Percentiles rank a stretch among this genome's conserved stretches.
Conservation (phyloP, 1,140 invertebrate genomes). For the Cecropterus lyciades region DNA sequence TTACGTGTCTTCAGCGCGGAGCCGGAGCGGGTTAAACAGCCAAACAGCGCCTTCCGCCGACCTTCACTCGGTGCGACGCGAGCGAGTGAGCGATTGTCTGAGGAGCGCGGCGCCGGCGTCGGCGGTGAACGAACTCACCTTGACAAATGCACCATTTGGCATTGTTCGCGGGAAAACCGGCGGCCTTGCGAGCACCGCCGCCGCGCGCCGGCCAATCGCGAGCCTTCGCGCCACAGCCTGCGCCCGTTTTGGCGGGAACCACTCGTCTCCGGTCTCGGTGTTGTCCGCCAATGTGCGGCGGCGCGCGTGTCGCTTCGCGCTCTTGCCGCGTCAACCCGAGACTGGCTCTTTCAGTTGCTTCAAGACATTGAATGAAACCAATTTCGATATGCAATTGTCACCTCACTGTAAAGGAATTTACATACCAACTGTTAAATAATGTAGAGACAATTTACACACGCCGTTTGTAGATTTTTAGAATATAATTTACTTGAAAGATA, state of each 20-base stretch:
- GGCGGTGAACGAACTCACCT: constrained; percentile 83
- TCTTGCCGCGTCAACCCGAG: constrained; percentile 38
- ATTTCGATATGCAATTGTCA: not conserved
- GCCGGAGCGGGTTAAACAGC: constrained; percentile 56
- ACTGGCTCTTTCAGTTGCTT: constrained; percentile 59
- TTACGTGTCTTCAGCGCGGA: constrained; percentile 56
- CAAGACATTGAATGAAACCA: constrained; percentile 33
- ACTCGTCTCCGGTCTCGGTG: constrained; percentile 46
- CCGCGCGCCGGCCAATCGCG: constrained; percentile 68
- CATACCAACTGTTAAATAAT: constrained; percentile 5
- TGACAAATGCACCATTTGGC: constrained; percentile 84
- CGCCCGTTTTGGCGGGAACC: constrained; percentile 79
- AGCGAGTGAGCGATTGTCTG: constrained; percentile 64
- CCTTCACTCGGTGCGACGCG: constrained; percentile 69
- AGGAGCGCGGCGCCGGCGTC: constrained; percentile 75
- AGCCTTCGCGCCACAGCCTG: constrained; percentile 80
- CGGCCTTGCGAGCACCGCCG: constrained; percentile 77
- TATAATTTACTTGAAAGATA: too few species aligned
- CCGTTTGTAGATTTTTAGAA: too few species aligned
- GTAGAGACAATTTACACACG: too few species aligned
- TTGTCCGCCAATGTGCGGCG: constrained; percentile 49
- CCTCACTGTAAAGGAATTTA: constrained; percentile 20
- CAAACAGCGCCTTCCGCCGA: constrained; percentile 71
- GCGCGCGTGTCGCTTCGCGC: constrained; percentile 53
- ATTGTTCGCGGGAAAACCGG: constrained; percentile 84